These are phyloP conservation scores for Caprella mutica DNA, from an alignment of 2,888 invertebrate genomes.

Conservation along the genomic window DNA sequence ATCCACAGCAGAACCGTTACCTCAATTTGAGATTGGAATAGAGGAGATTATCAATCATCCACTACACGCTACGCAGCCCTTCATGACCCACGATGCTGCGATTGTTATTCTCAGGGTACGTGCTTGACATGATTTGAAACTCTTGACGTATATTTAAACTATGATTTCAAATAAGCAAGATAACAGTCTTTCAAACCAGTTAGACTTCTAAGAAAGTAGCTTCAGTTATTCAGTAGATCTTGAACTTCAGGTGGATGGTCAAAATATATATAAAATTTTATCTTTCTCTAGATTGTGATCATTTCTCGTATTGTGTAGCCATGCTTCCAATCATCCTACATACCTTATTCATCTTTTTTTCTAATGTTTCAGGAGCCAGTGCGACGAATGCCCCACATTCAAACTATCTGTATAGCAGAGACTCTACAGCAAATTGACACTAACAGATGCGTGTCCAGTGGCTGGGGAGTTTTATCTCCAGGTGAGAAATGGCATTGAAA, in stretches of 20 bases:
- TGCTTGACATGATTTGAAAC: too few species aligned
- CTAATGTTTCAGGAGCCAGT: slow-evolving; percentile 44
- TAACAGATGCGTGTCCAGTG: slow-evolving; percentile 54
- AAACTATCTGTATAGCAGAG: slow-evolving; percentile 56
- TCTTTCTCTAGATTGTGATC: too few species aligned
- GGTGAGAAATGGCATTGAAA: slow-evolving; percentile 39
- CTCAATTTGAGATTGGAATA: slow-evolving; percentile 14
- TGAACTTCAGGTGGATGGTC: too few species aligned
- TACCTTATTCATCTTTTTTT: too few species aligned
- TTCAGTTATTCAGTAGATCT: too few species aligned
- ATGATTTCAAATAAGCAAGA: too few species aligned
- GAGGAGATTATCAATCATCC: slow-evolving; percentile 8
- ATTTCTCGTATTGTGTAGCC: too few species aligned
- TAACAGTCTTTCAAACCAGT: too few species aligned
- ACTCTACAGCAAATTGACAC: slow-evolving; percentile 45
- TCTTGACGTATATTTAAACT: too few species aligned
- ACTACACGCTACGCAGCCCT: not conserved
- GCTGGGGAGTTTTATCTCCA: slow-evolving; percentile 62
- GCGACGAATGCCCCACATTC: slow-evolving; percentile 54
- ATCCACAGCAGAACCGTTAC: slow-evolving; percentile 12
- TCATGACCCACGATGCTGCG: slow-evolving; percentile 52
- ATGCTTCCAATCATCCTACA: too few species aligned
- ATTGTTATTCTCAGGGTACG: slow-evolving; percentile 50
- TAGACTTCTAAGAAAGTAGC: too few species aligned
- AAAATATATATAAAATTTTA: too few species aligned